Conservation (phyloP, 2,888 invertebrate species). For the Zootermopsis nevadensis region DNA sequence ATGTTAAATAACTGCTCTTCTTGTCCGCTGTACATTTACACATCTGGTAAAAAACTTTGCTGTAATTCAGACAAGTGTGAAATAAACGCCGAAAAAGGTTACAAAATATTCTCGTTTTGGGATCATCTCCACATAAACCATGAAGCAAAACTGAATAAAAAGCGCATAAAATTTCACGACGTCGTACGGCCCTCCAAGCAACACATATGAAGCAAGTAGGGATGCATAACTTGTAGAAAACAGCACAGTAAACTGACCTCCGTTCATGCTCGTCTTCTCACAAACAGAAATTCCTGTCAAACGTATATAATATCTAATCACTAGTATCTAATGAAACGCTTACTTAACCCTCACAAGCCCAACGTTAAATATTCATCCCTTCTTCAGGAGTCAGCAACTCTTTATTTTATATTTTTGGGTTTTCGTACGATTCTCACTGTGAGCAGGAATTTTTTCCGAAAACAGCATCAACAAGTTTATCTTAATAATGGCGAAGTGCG, state of each 20-base stretch:
- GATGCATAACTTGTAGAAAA: neutral
- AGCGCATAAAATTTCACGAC: neutral
- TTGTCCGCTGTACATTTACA: neutral
- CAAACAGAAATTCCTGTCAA: no score
- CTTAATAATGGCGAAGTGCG: no score
- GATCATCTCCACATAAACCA: neutral
- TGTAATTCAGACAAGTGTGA: neutral
- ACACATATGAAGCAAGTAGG: neutral
- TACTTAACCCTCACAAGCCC: no score
- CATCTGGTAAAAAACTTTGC: neutral
- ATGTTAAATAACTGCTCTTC: neutral
- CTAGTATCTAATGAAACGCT: no score
- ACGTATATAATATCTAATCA: no score
- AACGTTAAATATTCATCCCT: no score
- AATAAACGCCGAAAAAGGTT: neutral
- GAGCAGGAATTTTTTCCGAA: no score
- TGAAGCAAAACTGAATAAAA: neutral
- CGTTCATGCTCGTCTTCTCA: neutral
- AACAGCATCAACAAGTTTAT: no score
- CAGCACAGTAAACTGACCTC: neutral
- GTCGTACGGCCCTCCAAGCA: neutral
- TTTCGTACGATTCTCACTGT: no score
- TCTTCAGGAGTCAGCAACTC: no score
- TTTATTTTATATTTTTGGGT: no score
- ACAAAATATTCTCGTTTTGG: constrained; percentile 1